Percentiles rank a stretch among this genome's conserved stretches.
Evolutionary conservation across 2,113 vertebrate genomes (phyloP).

Genomic region (Thermophis baileyi): DNA sequence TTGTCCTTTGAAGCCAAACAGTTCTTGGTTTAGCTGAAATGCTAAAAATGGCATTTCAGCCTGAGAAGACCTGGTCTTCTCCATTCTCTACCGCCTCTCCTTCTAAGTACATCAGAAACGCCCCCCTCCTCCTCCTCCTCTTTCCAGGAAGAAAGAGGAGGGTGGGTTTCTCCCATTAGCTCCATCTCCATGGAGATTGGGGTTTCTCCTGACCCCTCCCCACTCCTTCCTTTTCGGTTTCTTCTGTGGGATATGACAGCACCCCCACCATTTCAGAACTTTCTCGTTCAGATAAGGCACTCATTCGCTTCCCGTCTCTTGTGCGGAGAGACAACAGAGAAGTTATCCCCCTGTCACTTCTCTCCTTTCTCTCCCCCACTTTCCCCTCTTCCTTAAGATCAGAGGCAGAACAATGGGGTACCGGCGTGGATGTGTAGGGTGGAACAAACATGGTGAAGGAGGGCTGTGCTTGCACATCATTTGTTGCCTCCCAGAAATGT

Average conservation of each 20-base stretch:
- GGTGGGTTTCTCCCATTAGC: neutral
- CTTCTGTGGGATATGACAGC: neutral
- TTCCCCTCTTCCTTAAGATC: neutral
- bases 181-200: neutral
- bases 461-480: neutral
- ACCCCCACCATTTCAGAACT: neutral
- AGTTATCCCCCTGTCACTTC: neutral
- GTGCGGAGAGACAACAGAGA: neutral
- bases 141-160: neutral
- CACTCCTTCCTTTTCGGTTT: neutral
- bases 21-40: neutral
- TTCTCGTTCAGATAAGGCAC: neutral
- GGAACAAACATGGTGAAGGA: neutral
- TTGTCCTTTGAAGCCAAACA: neutral
- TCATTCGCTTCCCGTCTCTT: neutral
- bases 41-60: neutral
- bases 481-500: neutral
- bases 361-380: neutral
- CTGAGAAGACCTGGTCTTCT: neutral
- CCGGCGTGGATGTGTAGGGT: accelerated
- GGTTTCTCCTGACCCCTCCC: neutral
- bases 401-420: neutral
- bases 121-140: neutral
- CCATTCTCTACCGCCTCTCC: neutral
- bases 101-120: neutral